Conservation (phyloP, 2,888 invertebrate species). For the Andrena fulva region DNA sequence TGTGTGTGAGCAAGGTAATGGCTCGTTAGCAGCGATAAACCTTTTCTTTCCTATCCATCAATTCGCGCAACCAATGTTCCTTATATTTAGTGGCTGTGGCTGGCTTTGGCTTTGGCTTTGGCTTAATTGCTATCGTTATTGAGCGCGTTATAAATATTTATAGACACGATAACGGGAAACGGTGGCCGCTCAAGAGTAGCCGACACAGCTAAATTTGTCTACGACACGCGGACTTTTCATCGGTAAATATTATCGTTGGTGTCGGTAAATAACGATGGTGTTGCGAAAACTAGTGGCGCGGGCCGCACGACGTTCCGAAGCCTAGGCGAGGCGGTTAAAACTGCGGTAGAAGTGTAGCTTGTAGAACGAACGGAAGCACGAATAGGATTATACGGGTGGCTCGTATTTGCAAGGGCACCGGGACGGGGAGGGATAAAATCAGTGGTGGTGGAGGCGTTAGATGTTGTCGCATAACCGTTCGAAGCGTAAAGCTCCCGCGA, state of each 20-base stretch:
- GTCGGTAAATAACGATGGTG: conserved; percentile 21
- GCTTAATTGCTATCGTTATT: conserved; percentile 4
- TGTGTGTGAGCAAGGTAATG: neutral
- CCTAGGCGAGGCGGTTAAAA: neutral
- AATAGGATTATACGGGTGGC: neutral
- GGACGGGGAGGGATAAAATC: neutral
- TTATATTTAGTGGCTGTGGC: neutral
- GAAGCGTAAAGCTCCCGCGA: too few relatives aligned
- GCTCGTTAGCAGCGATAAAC: neutral
- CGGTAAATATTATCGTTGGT: conserved; percentile 31
- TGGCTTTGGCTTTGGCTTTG: neutral
- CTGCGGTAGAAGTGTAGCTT: too few relatives aligned
- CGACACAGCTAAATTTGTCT: conserved; percentile 15
- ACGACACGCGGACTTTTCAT: conserved; percentile 1
- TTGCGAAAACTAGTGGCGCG: neutral
- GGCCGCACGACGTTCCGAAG: neutral
- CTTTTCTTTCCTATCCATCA: neutral
- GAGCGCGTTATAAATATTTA: neutral
- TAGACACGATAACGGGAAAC: conserved; percentile 12
- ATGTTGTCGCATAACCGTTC: too few relatives aligned
- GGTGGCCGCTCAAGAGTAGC: neutral
- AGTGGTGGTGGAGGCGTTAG: neutral
- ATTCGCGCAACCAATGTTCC: neutral
- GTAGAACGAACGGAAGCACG: neutral
- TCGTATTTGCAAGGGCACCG: neutral